A percentile compares a stretch with the other conserved stretches of the same genome.
These are phyloP conservation scores for Acronicta alni DNA, from an alignment of 2,888 invertebrate genomes.

Conservation along the genomic window DNA sequence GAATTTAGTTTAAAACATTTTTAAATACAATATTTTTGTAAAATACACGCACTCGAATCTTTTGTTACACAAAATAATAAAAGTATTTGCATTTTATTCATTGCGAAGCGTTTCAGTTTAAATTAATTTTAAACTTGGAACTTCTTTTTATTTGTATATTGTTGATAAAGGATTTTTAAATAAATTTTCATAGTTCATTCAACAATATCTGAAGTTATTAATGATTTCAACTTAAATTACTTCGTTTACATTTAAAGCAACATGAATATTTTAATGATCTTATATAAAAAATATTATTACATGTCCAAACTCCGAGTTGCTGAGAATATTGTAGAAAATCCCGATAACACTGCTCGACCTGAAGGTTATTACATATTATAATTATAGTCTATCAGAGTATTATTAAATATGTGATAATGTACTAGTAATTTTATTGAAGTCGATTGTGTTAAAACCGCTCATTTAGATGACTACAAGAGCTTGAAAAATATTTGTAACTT, in stretches of 20 bases:
- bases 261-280: too few species aligned
- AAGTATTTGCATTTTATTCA: constrained; percentile 4
- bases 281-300: too few species aligned
- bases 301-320: too few species aligned
- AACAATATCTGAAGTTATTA: background rate
- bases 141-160: background rate
- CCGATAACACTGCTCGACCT: too few species aligned
- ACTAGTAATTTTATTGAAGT: too few species aligned
- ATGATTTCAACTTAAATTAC: background rate
- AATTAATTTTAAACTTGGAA: background rate
- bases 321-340: too few species aligned
- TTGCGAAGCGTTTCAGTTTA: background rate
- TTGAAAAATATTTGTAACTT: too few species aligned
- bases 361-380: too few species aligned
- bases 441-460: too few species aligned
- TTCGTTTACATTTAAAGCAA: background rate
- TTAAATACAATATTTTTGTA: background rate
- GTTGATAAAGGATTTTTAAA: background rate
- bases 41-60: background rate
- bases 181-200: background rate
- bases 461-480: too few species aligned
- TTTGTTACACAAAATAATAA: background rate
- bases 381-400: too few species aligned
- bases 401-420: too few species aligned
- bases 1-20: background rate